These are phyloP conservation scores for Sebastes umbrosus DNA, from an alignment of 2,797 vertebrate genomes.

Conservation along the genomic window DNA sequence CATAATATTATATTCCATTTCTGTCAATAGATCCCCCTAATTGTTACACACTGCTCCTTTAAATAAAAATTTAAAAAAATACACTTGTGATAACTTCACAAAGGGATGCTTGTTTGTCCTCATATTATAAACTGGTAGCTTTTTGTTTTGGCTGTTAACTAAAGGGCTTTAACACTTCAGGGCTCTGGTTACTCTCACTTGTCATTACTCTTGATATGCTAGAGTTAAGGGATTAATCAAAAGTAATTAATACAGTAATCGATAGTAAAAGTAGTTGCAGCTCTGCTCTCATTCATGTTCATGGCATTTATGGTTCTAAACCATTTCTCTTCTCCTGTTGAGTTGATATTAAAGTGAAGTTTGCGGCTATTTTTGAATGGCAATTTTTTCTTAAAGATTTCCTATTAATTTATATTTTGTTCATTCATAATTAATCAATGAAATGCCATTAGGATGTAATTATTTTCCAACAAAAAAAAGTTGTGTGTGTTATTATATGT, in stretches of 20 bases:
- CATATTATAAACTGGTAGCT: background rate
- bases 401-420: slow-evolving; percentile 19
- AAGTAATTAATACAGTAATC: background rate
- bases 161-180: background rate
- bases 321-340: background rate
- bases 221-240: background rate
- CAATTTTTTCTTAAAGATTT: background rate
- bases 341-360: background rate
- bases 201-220: background rate
- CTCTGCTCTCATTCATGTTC: background rate
- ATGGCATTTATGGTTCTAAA: background rate
- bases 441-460: background rate
- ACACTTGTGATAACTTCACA: background rate
- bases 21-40: no score
- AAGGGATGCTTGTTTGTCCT: background rate
- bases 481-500: background rate
- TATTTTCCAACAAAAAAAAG: slow-evolving; percentile 18
- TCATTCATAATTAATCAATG: background rate
- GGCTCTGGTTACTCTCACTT: background rate
- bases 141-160: background rate
- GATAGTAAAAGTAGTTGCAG: background rate
- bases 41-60: no score
- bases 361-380: background rate
- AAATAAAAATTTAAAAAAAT: no score
- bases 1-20: no score